Conservation (phyloP, 2,113 vertebrate genomes). For the Anoura caudifer region DNA sequence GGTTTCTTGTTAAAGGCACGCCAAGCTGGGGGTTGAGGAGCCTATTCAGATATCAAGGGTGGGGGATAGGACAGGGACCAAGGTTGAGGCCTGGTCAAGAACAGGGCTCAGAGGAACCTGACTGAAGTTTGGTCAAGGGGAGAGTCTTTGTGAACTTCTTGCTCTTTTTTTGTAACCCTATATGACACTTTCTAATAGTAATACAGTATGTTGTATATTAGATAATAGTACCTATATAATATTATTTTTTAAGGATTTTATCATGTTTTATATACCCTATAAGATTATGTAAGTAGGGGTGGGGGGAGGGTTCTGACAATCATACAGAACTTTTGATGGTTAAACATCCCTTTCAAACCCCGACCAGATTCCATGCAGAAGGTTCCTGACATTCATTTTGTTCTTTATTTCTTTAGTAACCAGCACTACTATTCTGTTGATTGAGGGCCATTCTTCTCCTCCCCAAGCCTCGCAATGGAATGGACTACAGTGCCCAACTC, state of each 20-base stretch:
- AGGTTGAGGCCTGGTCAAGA: not conserved
- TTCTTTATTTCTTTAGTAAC: not conserved
- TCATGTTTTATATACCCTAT: not conserved
- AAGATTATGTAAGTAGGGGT: not conserved
- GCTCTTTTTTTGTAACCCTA: not conserved
- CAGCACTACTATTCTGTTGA: not conserved
- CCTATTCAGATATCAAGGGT: not conserved
- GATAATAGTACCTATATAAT: not conserved
- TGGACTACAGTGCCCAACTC: not conserved
- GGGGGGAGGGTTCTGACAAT: not conserved
- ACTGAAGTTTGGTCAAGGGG: not conserved
- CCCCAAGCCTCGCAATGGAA: not conserved
- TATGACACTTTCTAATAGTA: not conserved
- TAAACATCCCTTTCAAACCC: not conserved
- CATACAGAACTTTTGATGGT: not conserved
- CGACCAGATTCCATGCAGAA: not conserved
- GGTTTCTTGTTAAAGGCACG: not conserved
- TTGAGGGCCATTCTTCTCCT: not conserved
- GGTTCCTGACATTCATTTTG: not conserved
- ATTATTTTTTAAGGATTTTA: not conserved
- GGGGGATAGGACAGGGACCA: fast-evolving
- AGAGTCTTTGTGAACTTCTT: not conserved
- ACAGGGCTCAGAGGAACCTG: not conserved
- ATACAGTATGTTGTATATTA: not conserved
- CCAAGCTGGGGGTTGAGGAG: not conserved